Percentiles rank a stretch among this genome's conserved stretches.
Evolutionary conservation across 1,140 invertebrate species (phyloP).

Genomic region (Uloborus diversus): DNA sequence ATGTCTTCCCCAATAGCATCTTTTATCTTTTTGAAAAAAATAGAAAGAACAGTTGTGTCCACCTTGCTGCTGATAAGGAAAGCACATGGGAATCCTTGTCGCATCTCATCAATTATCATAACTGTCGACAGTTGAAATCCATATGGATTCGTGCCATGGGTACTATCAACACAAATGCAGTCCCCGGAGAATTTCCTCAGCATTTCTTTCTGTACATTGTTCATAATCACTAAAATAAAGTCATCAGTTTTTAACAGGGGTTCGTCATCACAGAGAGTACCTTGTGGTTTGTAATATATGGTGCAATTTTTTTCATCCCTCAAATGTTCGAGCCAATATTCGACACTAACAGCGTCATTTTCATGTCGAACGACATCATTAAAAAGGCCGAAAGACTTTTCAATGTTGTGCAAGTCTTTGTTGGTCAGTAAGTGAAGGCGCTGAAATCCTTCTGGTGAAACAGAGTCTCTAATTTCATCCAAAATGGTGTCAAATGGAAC

Average conservation of each 20-base stretch:
- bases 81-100: constrained; percentile 5
- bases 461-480: not conserved
- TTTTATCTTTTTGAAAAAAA: not conserved
- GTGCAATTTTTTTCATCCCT: not conserved
- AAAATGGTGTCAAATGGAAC: not conserved
- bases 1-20: not conserved
- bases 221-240: constrained; percentile 5
- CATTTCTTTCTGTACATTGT: not conserved
- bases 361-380: no score
- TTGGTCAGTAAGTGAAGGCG: not conserved
- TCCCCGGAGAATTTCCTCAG: not conserved
- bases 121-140: not conserved
- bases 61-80: not conserved
- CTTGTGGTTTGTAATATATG: not conserved
- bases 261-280: not conserved
- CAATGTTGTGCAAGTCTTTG: constrained; percentile 34
- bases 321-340: not conserved
- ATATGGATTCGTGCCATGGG: constrained; percentile 1
- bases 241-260: not conserved
- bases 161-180: constrained; percentile 12
- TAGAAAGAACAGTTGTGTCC: not conserved
- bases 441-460: not conserved
- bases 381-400: not conserved
- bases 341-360: constrained; percentile 4
- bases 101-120: constrained; percentile 3